Evolutionary conservation across 2,888 invertebrate genomes (phyloP), one percentile per base, ranked within the genome.

Genomic region (Eupeodes luniger): DNA sequence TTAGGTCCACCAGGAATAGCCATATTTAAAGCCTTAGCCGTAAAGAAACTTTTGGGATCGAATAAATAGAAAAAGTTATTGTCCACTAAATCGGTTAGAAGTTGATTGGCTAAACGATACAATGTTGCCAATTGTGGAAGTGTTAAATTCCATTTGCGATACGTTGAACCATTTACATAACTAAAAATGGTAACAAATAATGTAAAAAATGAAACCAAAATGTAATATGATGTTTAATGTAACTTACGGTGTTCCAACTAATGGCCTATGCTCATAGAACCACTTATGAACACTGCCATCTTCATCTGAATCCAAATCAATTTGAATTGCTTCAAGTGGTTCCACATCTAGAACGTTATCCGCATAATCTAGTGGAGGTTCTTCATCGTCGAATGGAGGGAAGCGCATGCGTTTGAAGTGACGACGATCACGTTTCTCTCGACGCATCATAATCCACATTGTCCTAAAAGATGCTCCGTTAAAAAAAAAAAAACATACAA

Each of bases 391-490:
- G 93, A 99, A 99, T 0, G 99, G 99, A 14, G 99, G 99, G 93
- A 99, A 99, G 90, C 99, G 95, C 99, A 99, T 99, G 91, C 99
- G 95, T 94, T 99, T 99, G 93, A 99, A 99, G 93, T 99, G 99
- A 47, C 99, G 96, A 93, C 99, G 97, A 94, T 99, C 99, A 89
- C 99, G 95, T 94, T 99, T 99, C 93, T 99, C 99, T 91, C 99
- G 95, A 90, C 99, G 95, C 99, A 99, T 99, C 99, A 99, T 99
- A 91, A 99, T 99, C 99, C 99, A 99, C 99, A 99, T 99, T 1
- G 99, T 98, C 61, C 97, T 97, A 90, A 76, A 78, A 7, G 12
- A 0, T 51, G 4, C 49, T 49, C 19, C 0, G 55, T 66, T 10
- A 70, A 2, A 53, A n/a, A n/a, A 36, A 4, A 4, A 67, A 47